Conservation (phyloP, 2,797 vertebrate species). For the Pseudomugil tenellus region DNA sequence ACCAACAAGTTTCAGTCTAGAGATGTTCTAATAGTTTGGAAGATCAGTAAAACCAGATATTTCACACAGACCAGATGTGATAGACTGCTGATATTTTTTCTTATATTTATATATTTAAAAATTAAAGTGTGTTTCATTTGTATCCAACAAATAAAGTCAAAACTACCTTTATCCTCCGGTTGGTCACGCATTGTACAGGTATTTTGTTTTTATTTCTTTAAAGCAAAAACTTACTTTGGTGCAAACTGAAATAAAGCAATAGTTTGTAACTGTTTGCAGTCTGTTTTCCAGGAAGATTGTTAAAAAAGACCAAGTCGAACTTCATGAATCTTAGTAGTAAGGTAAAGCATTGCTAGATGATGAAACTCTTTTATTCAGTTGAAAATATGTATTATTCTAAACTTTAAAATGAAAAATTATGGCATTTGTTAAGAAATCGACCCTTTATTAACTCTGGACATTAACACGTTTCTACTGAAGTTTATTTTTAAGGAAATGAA, state of each 20-base stretch:
- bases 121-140: background rate
- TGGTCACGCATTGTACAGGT: background rate
- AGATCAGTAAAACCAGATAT: background rate
- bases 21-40: background rate
- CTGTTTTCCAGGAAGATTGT: too few species aligned
- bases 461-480: too few species aligned
- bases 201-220: background rate
- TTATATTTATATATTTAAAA: background rate
- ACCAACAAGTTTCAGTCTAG: background rate
- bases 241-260: background rate
- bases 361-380: too few species aligned
- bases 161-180: background rate
- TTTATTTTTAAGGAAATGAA: background rate
- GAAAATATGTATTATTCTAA: too few species aligned
- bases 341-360: too few species aligned
- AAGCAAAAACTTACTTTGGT: background rate
- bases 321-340: too few species aligned
- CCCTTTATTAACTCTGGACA: too few species aligned
- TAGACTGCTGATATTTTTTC: background rate
- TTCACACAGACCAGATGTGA: background rate
- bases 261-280: too few species aligned
- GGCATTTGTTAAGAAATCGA: too few species aligned
- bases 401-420: too few species aligned
- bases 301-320: too few species aligned
- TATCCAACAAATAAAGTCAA: background rate